Evolutionary conservation across 2,797 vertebrate genomes (phyloP).

Genomic region (Neosilurus hyrtlii): DNA sequence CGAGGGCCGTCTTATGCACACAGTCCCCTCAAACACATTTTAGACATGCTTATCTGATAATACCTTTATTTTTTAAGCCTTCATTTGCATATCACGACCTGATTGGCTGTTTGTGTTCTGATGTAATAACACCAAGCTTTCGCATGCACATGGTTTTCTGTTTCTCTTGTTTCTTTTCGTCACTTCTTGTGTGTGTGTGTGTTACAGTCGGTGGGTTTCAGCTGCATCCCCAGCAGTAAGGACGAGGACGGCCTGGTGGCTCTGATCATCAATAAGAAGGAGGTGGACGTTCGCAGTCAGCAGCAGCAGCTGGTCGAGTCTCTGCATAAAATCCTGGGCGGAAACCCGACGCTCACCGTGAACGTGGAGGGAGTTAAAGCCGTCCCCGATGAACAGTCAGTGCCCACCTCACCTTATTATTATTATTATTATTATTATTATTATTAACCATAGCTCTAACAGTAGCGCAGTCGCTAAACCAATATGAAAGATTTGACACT

Average conservation of each 20-base stretch:
- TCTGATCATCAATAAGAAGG: constrained; percentile 88
- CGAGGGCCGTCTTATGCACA: too few species aligned
- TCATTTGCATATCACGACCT: neutral
- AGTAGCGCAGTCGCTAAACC: neutral
- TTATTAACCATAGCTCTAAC: neutral
- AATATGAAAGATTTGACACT: too few species aligned
- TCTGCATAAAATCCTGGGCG: constrained; percentile 88
- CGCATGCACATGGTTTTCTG: neutral
- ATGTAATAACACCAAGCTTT: neutral
- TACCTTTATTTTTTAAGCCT: neutral
- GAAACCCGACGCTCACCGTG: constrained; percentile 85
- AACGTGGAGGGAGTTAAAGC: constrained; percentile 93
- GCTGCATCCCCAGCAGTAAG: constrained; percentile 88
- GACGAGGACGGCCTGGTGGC: constrained; percentile 93
- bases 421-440: neutral
- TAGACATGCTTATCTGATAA: neutral
- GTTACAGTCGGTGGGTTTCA: constrained; percentile 89
- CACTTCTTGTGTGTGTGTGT: constrained; percentile 21
- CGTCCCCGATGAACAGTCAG: constrained; percentile 90
- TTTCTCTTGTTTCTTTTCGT: neutral
- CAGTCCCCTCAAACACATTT: too few species aligned
- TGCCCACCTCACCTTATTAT: constrained; percentile 29
- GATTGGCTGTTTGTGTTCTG: constrained; percentile 4
- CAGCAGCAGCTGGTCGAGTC: constrained; percentile 95
- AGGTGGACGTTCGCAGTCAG: constrained; percentile 85